Evolutionary conservation across 2,797 vertebrate genomes (phyloP).

Genomic region (Pangasius macronema): DNA sequence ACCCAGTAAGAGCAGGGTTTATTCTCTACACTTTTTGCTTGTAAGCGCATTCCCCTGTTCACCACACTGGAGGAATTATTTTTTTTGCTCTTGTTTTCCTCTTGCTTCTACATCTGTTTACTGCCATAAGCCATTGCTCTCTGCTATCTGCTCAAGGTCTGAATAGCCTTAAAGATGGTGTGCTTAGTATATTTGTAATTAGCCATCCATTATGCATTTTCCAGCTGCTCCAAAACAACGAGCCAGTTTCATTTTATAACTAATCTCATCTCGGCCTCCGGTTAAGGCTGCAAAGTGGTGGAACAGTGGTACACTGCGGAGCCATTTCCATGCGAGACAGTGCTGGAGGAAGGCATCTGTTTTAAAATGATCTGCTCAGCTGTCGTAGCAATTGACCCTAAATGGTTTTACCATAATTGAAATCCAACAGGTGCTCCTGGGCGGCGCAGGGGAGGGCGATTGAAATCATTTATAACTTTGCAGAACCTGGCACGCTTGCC

Average conservation of each 20-base stretch:
- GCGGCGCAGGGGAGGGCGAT: constrained; percentile 54
- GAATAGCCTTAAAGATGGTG: constrained; percentile 18
- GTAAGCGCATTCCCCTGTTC: background rate
- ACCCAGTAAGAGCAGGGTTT: background rate
- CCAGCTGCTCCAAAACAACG: constrained; percentile 43
- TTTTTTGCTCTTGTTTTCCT: background rate
- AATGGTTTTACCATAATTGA: constrained; percentile 53
- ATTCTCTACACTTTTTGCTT: background rate
- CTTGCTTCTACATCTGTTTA: background rate
- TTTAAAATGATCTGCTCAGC: constrained; percentile 55
- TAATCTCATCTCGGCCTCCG: constrained; percentile 48
- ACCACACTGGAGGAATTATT: background rate
- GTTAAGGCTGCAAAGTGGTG: constrained; percentile 29
- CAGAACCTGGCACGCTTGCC: constrained; percentile 26
- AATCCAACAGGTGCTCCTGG: constrained; percentile 64
- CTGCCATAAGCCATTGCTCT: background rate
- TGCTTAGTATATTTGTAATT: constrained; percentile 46
- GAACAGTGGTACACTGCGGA: constrained; percentile 23
- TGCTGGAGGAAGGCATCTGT: constrained; percentile 50
- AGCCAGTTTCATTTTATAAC: constrained; percentile 54
- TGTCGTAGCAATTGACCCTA: constrained; percentile 58
- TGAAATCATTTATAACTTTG: constrained; percentile 61
- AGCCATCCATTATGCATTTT: constrained; percentile 40
- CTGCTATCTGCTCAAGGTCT: background rate
- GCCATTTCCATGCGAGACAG: constrained; percentile 36